Evolutionary conservation across 2,797 vertebrate species (phyloP).

Genomic region (Urosaurus nigricauda): DNA sequence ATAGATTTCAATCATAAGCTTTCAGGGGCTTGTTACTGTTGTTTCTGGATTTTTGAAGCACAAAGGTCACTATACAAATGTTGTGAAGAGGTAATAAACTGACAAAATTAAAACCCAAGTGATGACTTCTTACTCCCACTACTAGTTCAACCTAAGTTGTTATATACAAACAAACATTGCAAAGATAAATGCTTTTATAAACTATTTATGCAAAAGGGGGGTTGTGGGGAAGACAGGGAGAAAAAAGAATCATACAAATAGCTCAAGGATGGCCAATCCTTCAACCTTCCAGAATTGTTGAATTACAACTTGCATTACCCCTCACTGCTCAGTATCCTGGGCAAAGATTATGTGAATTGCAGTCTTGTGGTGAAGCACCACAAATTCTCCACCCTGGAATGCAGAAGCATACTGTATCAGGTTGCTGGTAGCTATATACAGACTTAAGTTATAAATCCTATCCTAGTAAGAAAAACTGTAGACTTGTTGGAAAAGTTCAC

Average conservation of each 20-base stretch:
- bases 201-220: background rate
- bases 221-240: background rate
- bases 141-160: background rate
- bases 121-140: background rate
- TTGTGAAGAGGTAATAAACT: constrained; percentile 4
- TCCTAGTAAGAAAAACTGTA: constrained; percentile 14
- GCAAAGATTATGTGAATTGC: background rate
- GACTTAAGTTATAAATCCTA: background rate
- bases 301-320: background rate
- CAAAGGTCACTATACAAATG: constrained; percentile 8
- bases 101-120: constrained; percentile 12
- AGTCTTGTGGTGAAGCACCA: background rate
- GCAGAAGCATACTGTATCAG: too few relatives aligned
- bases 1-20: background rate
- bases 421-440: background rate
- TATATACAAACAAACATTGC: background rate
- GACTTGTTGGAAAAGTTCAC: constrained; percentile 14
- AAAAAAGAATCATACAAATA: background rate
- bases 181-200: constrained; percentile 14
- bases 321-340: background rate
- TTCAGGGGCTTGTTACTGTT: background rate
- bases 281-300: background rate
- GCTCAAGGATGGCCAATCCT: background rate
- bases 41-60: background rate
- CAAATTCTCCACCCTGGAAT: background rate